These are phyloP conservation scores for Tenebrio molitor DNA, from an alignment of 1,140 invertebrate species.

Conservation along the genomic window DNA sequence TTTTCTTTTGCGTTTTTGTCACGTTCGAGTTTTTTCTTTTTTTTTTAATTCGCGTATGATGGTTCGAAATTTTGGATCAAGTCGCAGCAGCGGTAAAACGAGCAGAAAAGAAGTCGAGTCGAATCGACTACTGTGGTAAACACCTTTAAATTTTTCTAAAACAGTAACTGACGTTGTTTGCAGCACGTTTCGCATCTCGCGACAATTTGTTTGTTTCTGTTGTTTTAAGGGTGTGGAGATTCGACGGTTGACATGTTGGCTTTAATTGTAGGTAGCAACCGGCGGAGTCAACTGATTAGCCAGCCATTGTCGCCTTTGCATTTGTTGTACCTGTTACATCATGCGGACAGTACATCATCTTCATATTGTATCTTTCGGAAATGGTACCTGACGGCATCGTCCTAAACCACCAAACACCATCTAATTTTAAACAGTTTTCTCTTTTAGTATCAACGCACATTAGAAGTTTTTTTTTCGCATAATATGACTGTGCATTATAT, in stretches of 20 bases:
- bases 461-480: slow-evolving; percentile 20
- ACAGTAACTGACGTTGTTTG: too few relatives aligned
- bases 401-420: slow-evolving; percentile 45
- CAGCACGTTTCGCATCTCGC: too few relatives aligned
- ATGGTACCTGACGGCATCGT: slow-evolving; percentile 61
- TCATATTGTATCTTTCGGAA: slow-evolving; percentile 54
- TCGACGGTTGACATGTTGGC: neutral
- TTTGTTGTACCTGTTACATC: slow-evolving; percentile 64
- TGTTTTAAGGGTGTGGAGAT: neutral
- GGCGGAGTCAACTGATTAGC: slow-evolving; percentile 61
- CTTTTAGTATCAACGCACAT: slow-evolving; percentile 35
- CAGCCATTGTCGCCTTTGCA: slow-evolving; percentile 66
- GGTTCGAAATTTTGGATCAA: too few relatives aligned
- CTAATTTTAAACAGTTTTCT: slow-evolving; percentile 41
- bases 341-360: slow-evolving; percentile 55
- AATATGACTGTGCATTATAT: slow-evolving; percentile 44
- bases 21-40: too few relatives aligned
- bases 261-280: slow-evolving; percentile 61
- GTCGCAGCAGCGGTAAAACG: too few relatives aligned
- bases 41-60: too few relatives aligned
- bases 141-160: too few relatives aligned
- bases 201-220: neutral
- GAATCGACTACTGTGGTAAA: too few relatives aligned
- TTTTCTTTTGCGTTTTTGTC: too few relatives aligned
- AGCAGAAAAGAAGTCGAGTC: too few relatives aligned